Percentiles rank a stretch among this genome's conserved stretches.
Evolutionary conservation across 2,888 invertebrate species (phyloP).

Genomic region (Latheticus oryzae): DNA sequence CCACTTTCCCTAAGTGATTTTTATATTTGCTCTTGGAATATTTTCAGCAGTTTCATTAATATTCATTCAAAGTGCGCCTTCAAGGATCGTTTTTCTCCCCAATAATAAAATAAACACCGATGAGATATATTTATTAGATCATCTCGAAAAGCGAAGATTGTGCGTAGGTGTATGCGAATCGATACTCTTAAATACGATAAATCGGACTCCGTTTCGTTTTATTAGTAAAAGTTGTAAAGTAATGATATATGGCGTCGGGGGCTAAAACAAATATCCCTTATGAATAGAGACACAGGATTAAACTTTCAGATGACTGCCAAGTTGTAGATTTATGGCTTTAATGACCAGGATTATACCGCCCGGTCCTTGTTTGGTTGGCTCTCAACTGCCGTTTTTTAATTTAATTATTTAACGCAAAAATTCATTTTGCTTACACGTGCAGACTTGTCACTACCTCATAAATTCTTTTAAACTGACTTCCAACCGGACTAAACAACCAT

Average conservation of each 20-base stretch:
- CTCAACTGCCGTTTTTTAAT: conserved; percentile 32
- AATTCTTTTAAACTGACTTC: no score
- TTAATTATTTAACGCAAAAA: conserved; percentile 40
- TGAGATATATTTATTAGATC: conserved; percentile 12
- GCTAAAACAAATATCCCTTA: conserved; percentile 52
- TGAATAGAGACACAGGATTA: conserved; percentile 59
- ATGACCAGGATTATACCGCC: conserved; percentile 54
- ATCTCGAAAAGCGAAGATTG: conserved; percentile 4
- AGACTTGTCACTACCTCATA: conserved; percentile 26
- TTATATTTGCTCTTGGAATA: conserved; percentile 36
- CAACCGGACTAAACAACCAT: no score
- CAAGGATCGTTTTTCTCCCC: conserved; percentile 22
- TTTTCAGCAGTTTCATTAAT: conserved; percentile 37
- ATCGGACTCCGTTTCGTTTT: conserved; percentile 32
- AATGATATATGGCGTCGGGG: conserved; percentile 51
- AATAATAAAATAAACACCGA: conserved; percentile 35
- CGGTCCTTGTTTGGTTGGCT: conserved; percentile 38
- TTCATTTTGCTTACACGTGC: conserved; percentile 29
- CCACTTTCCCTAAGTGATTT: conserved; percentile 37
- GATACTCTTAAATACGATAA: conserved; percentile 35
- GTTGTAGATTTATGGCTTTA: conserved; percentile 58
- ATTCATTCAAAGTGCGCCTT: conserved; percentile 33
- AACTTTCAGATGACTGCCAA: conserved; percentile 59
- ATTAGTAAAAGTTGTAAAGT: conserved; percentile 48
- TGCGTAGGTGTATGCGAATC: conserved; percentile 18